Conservation (phyloP, 2,888 invertebrate species). For the Drosophila siamana region DNA sequence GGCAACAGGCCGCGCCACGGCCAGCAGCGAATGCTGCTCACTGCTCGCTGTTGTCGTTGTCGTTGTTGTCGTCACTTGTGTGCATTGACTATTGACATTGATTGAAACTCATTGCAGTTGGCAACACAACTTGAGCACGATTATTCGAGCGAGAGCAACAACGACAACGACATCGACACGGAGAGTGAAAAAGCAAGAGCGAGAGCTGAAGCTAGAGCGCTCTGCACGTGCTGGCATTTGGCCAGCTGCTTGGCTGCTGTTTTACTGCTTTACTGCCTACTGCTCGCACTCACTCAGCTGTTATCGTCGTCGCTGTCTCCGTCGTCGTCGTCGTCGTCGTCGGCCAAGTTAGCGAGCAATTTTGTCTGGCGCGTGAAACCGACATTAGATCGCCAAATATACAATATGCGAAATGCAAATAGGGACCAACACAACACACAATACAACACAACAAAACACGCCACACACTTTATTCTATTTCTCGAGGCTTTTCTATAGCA, state of each 20-base stretch:
- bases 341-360: slow-evolving; percentile 18
- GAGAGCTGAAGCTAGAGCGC: background rate
- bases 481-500: background rate
- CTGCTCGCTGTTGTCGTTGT: slow-evolving; percentile 18
- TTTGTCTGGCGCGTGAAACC: slow-evolving; percentile 54
- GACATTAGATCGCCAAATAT: slow-evolving; percentile 44
- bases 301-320: too few relatives aligned
- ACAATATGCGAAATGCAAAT: slow-evolving; percentile 6
- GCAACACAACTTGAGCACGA: slow-evolving; percentile 21
- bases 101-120: slow-evolving; percentile 58
- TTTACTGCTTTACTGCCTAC: background rate
- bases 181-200: background rate
- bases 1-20: slow-evolving; percentile 45
- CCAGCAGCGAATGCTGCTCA: slow-evolving; percentile 15
- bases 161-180: too few relatives aligned
- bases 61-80: slow-evolving; percentile 39
- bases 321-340: too few relatives aligned
- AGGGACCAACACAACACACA: background rate
- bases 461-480: background rate
- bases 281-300: slow-evolving; percentile 18
- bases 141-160: background rate
- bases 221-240: slow-evolving; percentile 49
- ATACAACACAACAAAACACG: background rate
- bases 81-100: slow-evolving; percentile 69
- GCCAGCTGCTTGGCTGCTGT: slow-evolving; percentile 19